A percentile compares a stretch with the other conserved stretches of the same genome.
Conservation (phyloP, 2,888 invertebrate species). For the Leptogaster cylindrica region DNA sequence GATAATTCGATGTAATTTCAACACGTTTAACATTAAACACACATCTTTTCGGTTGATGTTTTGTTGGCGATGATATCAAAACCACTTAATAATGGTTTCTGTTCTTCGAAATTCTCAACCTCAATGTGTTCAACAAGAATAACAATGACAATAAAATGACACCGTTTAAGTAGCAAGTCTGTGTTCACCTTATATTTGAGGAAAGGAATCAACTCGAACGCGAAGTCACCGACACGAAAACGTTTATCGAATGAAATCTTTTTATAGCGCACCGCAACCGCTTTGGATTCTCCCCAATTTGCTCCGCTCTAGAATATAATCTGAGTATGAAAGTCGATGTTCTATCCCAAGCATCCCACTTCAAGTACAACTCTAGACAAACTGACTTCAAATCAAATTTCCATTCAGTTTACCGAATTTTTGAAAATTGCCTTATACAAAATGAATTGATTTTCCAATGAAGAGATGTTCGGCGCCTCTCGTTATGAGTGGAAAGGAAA, state of each 20-base stretch:
- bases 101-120: no score
- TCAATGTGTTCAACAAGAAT: slow-evolving; percentile 1
- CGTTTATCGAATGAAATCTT: slow-evolving; percentile 16
- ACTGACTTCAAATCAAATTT: no score
- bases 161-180: slow-evolving; percentile 2
- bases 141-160: neutral
- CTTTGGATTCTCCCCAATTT: slow-evolving; percentile 1
- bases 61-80: no score
- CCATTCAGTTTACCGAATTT: no score
- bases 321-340: neutral
- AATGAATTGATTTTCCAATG: no score
- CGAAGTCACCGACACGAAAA: slow-evolving; percentile 18
- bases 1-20: no score
- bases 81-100: no score
- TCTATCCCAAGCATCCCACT: slow-evolving; percentile 1
- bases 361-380: neutral
- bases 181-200: slow-evolving; percentile 6
- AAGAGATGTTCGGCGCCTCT: no score
- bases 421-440: no score
- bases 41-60: no score
- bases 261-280: slow-evolving; percentile 17
- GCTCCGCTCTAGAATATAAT: neutral
- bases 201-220: neutral
- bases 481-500: no score
- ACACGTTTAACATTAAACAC: no score